Conservation (phyloP, 1,140 invertebrate species). For the Eubasilissa regina region DNA sequence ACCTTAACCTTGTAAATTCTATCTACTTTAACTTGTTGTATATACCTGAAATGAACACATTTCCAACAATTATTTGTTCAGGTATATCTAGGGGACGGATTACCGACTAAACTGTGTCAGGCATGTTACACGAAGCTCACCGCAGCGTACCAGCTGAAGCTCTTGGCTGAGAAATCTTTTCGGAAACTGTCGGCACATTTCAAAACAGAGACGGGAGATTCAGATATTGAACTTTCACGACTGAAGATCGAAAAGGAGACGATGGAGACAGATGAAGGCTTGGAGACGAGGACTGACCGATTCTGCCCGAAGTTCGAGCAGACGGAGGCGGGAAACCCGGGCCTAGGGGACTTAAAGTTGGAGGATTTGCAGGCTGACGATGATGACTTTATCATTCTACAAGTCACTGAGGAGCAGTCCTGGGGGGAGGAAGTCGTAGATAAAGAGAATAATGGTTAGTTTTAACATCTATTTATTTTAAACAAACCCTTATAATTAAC, state of each 20-base stretch:
- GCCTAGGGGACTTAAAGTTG: background rate
- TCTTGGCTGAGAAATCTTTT: constrained; percentile 17
- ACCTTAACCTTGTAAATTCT: too few relatives aligned
- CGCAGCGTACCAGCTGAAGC: constrained; percentile 15
- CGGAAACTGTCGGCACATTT: constrained; percentile 7
- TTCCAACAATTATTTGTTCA: background rate
- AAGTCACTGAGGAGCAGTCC: background rate
- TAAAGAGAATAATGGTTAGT: too few relatives aligned
- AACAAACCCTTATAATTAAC: too few relatives aligned
- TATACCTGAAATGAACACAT: too few relatives aligned
- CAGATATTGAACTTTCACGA: background rate
- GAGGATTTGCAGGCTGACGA: constrained; percentile 7
- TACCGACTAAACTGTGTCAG: background rate
- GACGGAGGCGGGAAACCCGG: background rate
- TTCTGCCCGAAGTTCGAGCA: too few relatives aligned
- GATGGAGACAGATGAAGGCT: background rate
- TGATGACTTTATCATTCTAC: constrained; percentile 15
- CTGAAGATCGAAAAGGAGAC: background rate
- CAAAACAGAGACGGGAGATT: background rate
- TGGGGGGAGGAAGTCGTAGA: background rate
- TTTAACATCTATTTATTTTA: too few relatives aligned
- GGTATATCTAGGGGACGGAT: background rate
- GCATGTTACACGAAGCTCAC: background rate
- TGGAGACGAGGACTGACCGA: too few relatives aligned
- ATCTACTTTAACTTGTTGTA: too few relatives aligned